These are phyloP conservation scores for Mobula hypostoma DNA, from an alignment of 2,113 vertebrate genomes.

Conservation along the genomic window DNA sequence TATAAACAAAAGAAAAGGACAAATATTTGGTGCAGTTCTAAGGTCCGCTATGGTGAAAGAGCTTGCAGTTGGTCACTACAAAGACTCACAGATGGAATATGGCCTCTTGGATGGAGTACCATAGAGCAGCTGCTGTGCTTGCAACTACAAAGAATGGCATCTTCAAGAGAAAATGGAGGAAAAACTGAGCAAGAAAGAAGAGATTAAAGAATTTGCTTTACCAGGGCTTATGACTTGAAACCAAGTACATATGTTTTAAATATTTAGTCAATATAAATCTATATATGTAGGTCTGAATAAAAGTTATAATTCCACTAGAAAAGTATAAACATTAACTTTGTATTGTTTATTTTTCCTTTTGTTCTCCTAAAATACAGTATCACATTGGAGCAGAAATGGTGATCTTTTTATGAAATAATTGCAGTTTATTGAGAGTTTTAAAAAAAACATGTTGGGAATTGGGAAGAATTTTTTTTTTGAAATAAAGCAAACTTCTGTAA, in stretches of 20 bases:
- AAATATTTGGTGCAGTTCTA: background rate
- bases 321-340: background rate
- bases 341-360: background rate
- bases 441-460: background rate
- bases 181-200: background rate
- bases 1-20: background rate
- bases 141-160: background rate
- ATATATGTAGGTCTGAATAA: conserved; percentile 2
- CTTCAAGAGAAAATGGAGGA: background rate
- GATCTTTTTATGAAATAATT: background rate
- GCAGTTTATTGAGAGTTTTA: background rate
- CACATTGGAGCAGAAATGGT: background rate
- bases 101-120: background rate
- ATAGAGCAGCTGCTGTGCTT: background rate
- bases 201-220: background rate
- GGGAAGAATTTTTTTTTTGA: background rate
- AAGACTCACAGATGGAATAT: background rate
- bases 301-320: conserved; percentile 13
- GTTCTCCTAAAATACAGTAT: background rate
- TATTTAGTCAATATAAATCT: background rate
- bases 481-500: background rate
- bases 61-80: conserved; percentile 14
- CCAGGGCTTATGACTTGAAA: conserved; percentile 19
- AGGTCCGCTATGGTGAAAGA: background rate
- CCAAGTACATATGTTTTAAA: background rate